Conservation (phyloP, 2,797 vertebrate genomes). For the Pagetopsis macropterus region DNA sequence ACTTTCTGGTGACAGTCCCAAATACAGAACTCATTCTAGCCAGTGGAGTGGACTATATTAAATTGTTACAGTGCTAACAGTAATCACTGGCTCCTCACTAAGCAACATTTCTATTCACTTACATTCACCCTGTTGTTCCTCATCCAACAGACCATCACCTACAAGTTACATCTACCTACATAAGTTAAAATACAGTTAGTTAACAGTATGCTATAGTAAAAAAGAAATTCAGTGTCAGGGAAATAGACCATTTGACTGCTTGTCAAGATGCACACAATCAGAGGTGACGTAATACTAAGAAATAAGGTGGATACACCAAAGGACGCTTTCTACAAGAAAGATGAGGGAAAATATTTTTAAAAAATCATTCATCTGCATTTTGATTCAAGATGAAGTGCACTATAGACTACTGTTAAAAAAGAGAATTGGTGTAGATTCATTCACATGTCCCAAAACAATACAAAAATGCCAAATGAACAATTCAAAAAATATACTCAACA, state of each 20-base stretch:
- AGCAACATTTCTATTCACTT: constrained; percentile 48
- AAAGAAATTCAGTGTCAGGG: constrained; percentile 39
- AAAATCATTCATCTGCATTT: constrained; percentile 59
- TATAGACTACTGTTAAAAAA: constrained; percentile 51
- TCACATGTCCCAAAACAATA: constrained; percentile 63
- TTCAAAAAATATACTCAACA: constrained; percentile 65
- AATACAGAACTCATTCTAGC: constrained; percentile 46
- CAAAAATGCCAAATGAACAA: constrained; percentile 60
- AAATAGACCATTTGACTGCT: constrained; percentile 36
- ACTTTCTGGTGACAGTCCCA: constrained; percentile 54
- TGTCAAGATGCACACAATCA: constrained; percentile 61
- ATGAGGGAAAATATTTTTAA: constrained; percentile 62
- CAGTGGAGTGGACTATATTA: constrained; percentile 38
- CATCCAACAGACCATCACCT: constrained; percentile 56
- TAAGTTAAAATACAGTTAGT: constrained; percentile 52
- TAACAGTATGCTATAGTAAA: constrained; percentile 58
- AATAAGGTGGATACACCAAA: constrained; percentile 50
- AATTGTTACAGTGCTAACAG: constrained; percentile 45
- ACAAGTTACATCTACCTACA: constrained; percentile 59
- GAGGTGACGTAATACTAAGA: constrained; percentile 54
- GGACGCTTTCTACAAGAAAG: constrained; percentile 70
- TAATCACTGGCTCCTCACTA: constrained; percentile 46
- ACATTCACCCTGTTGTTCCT: constrained; percentile 74
- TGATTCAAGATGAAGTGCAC: constrained; percentile 49
- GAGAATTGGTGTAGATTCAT: constrained; percentile 53